Conservation (phyloP, 2,113 vertebrate genomes). For the Thinocorus orbignyianus region DNA sequence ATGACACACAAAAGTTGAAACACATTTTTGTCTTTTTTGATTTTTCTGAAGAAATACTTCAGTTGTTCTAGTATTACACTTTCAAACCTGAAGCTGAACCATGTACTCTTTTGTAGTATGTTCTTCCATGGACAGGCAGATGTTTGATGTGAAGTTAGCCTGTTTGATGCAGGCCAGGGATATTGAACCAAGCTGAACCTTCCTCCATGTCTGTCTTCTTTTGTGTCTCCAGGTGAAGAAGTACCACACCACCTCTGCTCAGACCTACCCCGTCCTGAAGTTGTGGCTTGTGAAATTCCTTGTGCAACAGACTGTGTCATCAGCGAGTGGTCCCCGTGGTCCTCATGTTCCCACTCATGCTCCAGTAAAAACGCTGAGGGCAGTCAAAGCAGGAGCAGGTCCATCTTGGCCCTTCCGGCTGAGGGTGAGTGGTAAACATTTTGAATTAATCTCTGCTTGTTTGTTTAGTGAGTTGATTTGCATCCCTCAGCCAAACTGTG, state of each 20-base stretch:
- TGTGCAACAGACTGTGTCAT: constrained; percentile 89
- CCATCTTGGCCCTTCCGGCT: constrained; percentile 85
- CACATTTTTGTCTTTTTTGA: fast-evolving
- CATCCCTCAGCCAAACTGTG: background rate
- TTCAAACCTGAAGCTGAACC: background rate
- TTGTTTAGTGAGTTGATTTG: background rate
- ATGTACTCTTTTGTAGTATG: background rate
- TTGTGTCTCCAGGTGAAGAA: constrained; percentile 76
- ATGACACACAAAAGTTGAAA: background rate
- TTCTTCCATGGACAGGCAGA: background rate
- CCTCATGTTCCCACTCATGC: constrained; percentile 90
- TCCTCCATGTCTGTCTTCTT: background rate
- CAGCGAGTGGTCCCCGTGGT: constrained; percentile 89
- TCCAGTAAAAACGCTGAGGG: constrained; percentile 86
- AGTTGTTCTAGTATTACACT: background rate
- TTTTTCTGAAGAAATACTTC: background rate
- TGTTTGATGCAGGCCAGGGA: background rate
- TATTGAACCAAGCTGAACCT: background rate
- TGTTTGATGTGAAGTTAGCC: background rate
- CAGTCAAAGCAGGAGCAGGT: constrained; percentile 85
- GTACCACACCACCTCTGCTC: constrained; percentile 79
- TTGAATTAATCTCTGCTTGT: background rate
- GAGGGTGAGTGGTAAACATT: constrained; percentile 78
- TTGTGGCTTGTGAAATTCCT: constrained; percentile 80
- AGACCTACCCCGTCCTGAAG: constrained; percentile 66